These are phyloP conservation scores for Melieria omissa DNA, from an alignment of 2,888 invertebrate genomes.

Conservation along the genomic window DNA sequence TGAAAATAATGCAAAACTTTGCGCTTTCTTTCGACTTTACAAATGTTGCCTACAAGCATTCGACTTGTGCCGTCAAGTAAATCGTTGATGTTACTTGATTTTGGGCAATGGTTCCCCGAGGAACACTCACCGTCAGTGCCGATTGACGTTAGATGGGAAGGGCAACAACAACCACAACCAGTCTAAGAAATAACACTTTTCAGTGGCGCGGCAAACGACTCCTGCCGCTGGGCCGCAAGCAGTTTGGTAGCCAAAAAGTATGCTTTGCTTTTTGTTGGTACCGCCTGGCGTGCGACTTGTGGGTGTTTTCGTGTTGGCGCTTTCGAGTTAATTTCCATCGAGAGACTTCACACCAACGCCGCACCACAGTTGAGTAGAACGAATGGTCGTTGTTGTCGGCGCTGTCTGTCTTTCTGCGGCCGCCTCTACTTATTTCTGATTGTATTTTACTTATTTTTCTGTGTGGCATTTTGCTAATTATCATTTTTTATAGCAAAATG, in stretches of 20 bases:
- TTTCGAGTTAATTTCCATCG: constrained; percentile 60
- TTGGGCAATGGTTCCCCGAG: constrained; percentile 49
- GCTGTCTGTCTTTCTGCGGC: too few species aligned
- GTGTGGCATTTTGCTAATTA: constrained; percentile 54
- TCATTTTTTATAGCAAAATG: constrained; percentile 57
- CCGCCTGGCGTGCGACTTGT: constrained; percentile 42
- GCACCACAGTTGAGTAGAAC: too few species aligned
- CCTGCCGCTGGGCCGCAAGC: neutral
- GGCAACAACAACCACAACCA: too few species aligned
- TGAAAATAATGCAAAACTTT: constrained; percentile 56
- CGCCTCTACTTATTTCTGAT: constrained; percentile 11
- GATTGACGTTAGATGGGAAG: constrained; percentile 1
- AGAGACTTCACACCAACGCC: neutral
- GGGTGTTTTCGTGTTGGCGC: constrained; percentile 47
- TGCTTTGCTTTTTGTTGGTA: constrained; percentile 21
- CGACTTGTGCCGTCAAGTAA: constrained; percentile 42
- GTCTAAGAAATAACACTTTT: neutral
- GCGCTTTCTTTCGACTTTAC: constrained; percentile 20
- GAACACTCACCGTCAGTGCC: constrained; percentile 43
- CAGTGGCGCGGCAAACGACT: neutral
- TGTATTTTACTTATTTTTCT: constrained; percentile 21
- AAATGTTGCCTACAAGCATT: too few species aligned
- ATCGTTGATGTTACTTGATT: constrained; percentile 56
- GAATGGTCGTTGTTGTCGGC: too few species aligned
- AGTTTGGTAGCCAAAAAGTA: constrained; percentile 33